Base-by-base conservation (phyloP, 1,140 invertebrate genomes). In the Ruditapes philippinarum region DNA sequence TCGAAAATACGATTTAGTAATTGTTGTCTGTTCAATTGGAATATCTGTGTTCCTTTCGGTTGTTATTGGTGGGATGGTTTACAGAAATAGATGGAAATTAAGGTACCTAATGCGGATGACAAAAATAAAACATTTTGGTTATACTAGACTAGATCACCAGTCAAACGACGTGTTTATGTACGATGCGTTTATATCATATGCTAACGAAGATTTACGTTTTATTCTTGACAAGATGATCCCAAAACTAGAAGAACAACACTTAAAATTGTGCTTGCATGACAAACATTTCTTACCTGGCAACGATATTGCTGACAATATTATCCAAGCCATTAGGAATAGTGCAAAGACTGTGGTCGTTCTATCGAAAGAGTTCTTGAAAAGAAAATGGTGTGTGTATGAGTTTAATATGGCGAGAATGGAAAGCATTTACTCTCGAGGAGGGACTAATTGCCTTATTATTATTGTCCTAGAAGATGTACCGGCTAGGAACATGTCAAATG, bases 371-470 rank as follows among this genome's bases (percentile, higher is more conserved):
- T 97, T 97, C 92, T 96, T 96, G 0, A 96, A 96, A 88, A 97
- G 97, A 19, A 96, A 97, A 38, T 97, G 97, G 97, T 97, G 97
- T 92, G 91, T 96, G 65, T 97, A 97, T 96, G 97, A 97, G 93
- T 96, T 97, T 19, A 96, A 97, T 87, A 95, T 93, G 93, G 92
- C 93, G 5, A 60, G 87, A 42, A 91, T 93, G 92, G 92, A 94
- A 31, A 87, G 88, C 33, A 74, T 91, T 19, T 87, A 92, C 65
- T 88, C 91, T 12, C 42, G 87, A 22, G 62, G 65, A 40, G 92
- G 90, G 17, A 62, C 84, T 28, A 74, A 90, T 51, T 86, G 92
- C 38, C 49, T 94, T 36, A 54, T 94, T 62, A 74, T 94, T 65
- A 81, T 94, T 19, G 74, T 92, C 40, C 84, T 87, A 11, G 88